Evolutionary conservation across 1,140 invertebrate species (phyloP).

Genomic region (Palaemon carinicauda): DNA sequence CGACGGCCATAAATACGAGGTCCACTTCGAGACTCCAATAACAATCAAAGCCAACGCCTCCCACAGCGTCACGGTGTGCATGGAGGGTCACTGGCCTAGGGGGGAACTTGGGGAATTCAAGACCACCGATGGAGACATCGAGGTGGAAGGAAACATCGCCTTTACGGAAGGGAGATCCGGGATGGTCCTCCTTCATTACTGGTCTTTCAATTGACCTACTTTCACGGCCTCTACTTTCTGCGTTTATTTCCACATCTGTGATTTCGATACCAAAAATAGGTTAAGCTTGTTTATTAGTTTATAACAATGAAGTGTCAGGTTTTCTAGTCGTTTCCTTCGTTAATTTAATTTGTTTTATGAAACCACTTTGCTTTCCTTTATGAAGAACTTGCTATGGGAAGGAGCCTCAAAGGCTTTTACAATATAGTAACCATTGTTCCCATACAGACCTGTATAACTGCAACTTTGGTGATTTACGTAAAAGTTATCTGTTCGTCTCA

Average conservation of each 20-base stretch:
- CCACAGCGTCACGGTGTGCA: constrained; percentile 38
- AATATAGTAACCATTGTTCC: no score
- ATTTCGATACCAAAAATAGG: neutral
- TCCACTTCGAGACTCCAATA: constrained; percentile 16
- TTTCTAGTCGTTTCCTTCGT: no score
- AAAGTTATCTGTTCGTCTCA: no score
- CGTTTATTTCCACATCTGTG: neutral
- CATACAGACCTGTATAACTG: no score
- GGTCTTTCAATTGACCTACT: constrained; percentile 27
- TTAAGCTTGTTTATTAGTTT: neutral
- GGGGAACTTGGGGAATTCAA: constrained; percentile 44
- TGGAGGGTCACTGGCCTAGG: constrained; percentile 49
- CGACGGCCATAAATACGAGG: neutral
- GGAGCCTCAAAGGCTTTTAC: no score
- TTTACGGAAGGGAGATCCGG: constrained; percentile 36
- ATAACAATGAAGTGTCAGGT: no score
- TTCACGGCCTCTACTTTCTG: no score
- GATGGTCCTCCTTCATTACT: constrained; percentile 16
- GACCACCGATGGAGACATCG: constrained; percentile 4
- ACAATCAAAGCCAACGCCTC: neutral
- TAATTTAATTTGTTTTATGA: no score
- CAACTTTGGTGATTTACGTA: no score
- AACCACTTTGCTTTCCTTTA: no score
- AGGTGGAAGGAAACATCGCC: constrained; percentile 18
- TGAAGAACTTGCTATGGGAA: no score